These are phyloP conservation scores for Macrotis lagotis DNA, from an alignment of 2,113 vertebrate species.

Conservation along the genomic window DNA sequence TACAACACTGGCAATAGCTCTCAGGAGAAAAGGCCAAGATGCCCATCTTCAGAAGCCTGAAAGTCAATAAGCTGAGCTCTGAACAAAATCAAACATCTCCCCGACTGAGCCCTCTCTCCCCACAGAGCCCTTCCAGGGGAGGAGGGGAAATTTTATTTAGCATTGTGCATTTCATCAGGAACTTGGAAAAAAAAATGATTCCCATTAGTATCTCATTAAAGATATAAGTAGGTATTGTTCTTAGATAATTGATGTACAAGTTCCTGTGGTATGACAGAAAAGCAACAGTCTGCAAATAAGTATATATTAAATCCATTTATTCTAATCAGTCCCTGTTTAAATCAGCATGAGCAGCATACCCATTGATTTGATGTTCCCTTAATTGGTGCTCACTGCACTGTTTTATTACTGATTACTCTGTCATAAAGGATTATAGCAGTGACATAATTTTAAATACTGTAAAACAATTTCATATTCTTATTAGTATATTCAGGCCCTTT, in stretches of 20 bases:
- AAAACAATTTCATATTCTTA: conserved; percentile 71
- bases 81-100: conserved; percentile 11
- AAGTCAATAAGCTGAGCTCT: conserved; percentile 30
- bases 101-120: background rate
- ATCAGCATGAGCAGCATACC: conserved; percentile 76
- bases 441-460: conserved; percentile 77
- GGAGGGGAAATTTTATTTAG: conserved; percentile 70
- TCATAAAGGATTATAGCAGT: conserved; percentile 77
- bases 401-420: conserved; percentile 83
- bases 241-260: conserved; percentile 79
- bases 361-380: conserved; percentile 84
- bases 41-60: conserved; percentile 34
- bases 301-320: conserved; percentile 84
- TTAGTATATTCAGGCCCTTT: conserved; percentile 66
- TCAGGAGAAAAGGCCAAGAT: conserved; percentile 56
- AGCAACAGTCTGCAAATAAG: conserved; percentile 83
- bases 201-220: conserved; percentile 81
- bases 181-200: conserved; percentile 68
- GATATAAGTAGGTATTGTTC: conserved; percentile 79
- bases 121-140: conserved; percentile 29
- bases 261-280: conserved; percentile 83
- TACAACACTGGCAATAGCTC: conserved; percentile 39
- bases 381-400: conserved; percentile 81
- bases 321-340: conserved; percentile 83
- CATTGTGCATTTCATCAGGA: conserved; percentile 57